Conservation (phyloP, 2,113 vertebrate species). For the Xenopus tropicalis region UCB_Xtro_10.0 CM004448.2:130064501-130065000, state of each 20-base stretch:
- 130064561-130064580: too few relatives aligned
- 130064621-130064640: too few relatives aligned
- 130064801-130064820: not conserved
- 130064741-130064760: slow-evolving; percentile 27
- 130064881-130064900: slow-evolving; percentile 4
- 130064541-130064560: too few relatives aligned
- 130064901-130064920: slow-evolving; percentile 17
- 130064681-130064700: not conserved
- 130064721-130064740: not conserved
- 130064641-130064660: too few relatives aligned
- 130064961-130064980: not conserved
- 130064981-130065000: not conserved
- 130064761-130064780: slow-evolving; percentile 15
- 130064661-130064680: not conserved
- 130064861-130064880: not conserved
- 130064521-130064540: too few relatives aligned
- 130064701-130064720: slow-evolving; percentile 11
- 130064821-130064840: slow-evolving; percentile 11
- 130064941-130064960: not conserved
- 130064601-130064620: too few relatives aligned
- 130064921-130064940: slow-evolving; percentile 4
- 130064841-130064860: slow-evolving; percentile 1
- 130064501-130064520: too few relatives aligned
- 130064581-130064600: too few relatives aligned
- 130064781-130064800: slow-evolving; percentile 21